These are phyloP conservation scores for Edolisoma coerulescens DNA, from an alignment of 2,113 vertebrate genomes.

Conservation along the genomic window DNA sequence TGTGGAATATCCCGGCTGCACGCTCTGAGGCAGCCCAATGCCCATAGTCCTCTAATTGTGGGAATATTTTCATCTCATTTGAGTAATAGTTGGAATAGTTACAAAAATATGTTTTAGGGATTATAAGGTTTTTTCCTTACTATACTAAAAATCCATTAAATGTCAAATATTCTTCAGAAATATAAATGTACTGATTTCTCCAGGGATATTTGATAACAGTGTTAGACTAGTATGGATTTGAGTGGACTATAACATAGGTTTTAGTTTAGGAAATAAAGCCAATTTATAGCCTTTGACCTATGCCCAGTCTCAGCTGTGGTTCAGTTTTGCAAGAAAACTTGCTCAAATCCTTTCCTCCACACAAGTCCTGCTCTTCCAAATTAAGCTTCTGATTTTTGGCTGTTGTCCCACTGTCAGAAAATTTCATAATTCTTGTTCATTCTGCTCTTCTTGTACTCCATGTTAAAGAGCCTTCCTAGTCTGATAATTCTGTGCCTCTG, in stretches of 20 bases:
- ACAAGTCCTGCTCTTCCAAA: background rate
- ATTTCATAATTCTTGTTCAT: background rate
- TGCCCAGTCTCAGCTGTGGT: background rate
- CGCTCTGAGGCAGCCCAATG: background rate
- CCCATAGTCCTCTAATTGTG: background rate
- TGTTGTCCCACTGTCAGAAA: background rate
- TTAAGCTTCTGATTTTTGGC: background rate
- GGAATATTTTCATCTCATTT: background rate
- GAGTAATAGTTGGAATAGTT: background rate
- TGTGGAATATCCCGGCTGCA: background rate
- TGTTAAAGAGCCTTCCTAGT: background rate
- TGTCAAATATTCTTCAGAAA: background rate
- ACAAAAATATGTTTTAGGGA: background rate
- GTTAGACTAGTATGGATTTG: background rate
- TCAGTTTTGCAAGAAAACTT: background rate
- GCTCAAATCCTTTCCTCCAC: background rate
- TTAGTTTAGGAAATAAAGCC: background rate
- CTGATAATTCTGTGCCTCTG: background rate
- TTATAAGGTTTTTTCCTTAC: background rate
- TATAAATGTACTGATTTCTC: background rate
- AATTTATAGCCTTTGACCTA: background rate
- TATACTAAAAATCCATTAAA: background rate
- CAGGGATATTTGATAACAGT: background rate
- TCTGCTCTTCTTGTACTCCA: background rate
- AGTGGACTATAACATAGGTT: background rate